A percentile compares a stretch with the other conserved stretches of the same genome.
Conservation (phyloP, 2,113 vertebrate species). For the Tringa solitaria region DNA sequence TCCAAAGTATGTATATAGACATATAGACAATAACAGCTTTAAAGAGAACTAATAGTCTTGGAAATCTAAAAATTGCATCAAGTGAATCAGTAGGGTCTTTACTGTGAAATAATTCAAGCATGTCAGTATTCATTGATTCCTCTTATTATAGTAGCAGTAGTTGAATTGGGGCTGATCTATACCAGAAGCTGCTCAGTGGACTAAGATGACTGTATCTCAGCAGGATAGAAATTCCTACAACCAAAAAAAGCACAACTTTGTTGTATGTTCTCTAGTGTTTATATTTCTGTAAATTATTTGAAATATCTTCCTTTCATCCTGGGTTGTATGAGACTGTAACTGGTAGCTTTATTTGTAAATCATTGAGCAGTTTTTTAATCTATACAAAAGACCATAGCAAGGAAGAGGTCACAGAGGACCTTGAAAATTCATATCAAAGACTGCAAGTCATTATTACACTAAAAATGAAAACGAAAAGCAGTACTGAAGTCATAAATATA, state of each 20-base stretch:
- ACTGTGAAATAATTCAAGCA: background rate
- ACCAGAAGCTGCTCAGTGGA: background rate
- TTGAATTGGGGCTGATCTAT: background rate
- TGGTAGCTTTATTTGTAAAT: background rate
- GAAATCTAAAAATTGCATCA: background rate
- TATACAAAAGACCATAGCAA: background rate
- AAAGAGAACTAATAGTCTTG: background rate
- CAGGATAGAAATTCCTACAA: background rate
- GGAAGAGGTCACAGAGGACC: background rate
- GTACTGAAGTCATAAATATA: constrained; percentile 19
- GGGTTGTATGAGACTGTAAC: background rate
- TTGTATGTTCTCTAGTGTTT: background rate
- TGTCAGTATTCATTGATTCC: background rate
- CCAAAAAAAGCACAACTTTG: background rate
- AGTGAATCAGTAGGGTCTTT: background rate
- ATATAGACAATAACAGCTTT: background rate
- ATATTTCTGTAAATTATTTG: background rate
- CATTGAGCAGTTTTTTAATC: background rate
- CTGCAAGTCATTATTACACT: background rate
- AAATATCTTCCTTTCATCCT: background rate
- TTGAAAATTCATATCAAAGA: constrained; percentile 1
- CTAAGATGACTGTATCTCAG: background rate
- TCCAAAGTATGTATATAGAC: fast-evolving
- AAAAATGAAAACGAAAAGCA: constrained; percentile 13
- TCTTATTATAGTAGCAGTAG: background rate